Percentiles rank a stretch among this genome's conserved stretches.
These are phyloP conservation scores for Synchiropus splendidus DNA, from an alignment of 2,113 vertebrate species.

Conservation along the genomic window DNA sequence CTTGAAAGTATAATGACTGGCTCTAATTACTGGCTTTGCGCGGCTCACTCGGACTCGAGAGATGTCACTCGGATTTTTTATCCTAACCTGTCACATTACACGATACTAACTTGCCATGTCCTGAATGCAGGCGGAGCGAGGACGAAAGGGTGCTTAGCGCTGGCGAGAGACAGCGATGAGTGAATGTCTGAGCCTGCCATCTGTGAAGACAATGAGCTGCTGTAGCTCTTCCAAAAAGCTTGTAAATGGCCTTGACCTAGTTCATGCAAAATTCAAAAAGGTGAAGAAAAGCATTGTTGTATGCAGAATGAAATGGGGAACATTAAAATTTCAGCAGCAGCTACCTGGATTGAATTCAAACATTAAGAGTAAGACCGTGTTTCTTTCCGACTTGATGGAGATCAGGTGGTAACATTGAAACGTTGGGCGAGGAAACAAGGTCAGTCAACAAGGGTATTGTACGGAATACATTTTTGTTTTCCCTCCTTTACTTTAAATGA, in stretches of 20 bases:
- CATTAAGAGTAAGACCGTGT: conserved; percentile 12
- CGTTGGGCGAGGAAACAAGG: background rate
- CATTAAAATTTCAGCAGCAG: conserved; percentile 30
- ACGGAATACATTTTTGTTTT: too few relatives aligned
- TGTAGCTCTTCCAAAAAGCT: conserved; percentile 8
- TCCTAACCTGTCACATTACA: conserved; percentile 71
- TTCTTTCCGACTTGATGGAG: conserved; percentile 23
- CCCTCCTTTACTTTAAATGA: too few relatives aligned
- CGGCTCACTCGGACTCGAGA: conserved; percentile 54
- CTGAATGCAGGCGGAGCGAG: conserved; percentile 39
- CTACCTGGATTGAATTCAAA: conserved; percentile 21
- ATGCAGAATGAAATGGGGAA: conserved; percentile 14
- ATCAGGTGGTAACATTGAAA: conserved; percentile 13
- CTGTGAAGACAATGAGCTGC: conserved; percentile 20
- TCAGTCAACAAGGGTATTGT: conserved; percentile 8
- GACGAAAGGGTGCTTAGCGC: conserved; percentile 37
- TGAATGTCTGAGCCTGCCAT: conserved; percentile 35
- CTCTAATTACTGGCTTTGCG: conserved; percentile 69
- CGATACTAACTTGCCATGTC: conserved; percentile 67
- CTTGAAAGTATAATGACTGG: conserved; percentile 67
- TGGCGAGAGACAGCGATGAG: conserved; percentile 44
- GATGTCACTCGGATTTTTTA: conserved; percentile 71
- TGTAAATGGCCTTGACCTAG: conserved; percentile 23
- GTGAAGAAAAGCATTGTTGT: conserved; percentile 15
- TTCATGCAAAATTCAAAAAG: conserved; percentile 39